Evolutionary conservation across 2,113 vertebrate species (phyloP).

Genomic region (Micronisus gabar): DNA sequence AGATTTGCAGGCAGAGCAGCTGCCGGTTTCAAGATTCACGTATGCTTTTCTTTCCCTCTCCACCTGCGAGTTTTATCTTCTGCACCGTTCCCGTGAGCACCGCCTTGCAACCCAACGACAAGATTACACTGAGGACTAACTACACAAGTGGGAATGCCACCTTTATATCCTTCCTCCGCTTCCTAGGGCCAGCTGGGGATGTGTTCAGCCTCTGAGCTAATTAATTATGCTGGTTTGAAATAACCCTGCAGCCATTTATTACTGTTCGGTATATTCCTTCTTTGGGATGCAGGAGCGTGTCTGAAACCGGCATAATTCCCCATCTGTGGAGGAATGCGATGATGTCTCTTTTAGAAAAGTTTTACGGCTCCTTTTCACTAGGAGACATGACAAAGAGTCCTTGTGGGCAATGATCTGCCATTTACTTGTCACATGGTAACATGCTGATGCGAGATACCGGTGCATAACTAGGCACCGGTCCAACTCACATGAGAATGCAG

Average conservation of each 20-base stretch:
- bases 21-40: neutral
- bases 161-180: neutral
- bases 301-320: neutral
- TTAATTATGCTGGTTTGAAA: conserved; percentile 23
- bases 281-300: neutral
- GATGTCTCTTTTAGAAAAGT: neutral
- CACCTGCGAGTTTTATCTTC: neutral
- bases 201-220: neutral
- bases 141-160: neutral
- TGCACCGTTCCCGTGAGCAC: neutral
- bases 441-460: rapidly evolving
- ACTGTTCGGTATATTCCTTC: neutral
- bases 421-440: neutral
- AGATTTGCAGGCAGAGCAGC: neutral
- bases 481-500: neutral
- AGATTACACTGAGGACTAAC: neutral
- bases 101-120: neutral
- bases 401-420: neutral
- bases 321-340: neutral
- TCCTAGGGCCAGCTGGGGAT: neutral
- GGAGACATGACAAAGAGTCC: neutral
- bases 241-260: neutral
- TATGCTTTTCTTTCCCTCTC: neutral
- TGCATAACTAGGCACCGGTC: neutral
- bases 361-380: neutral